Percentiles rank a stretch among this genome's conserved stretches.
These are phyloP conservation scores for Triplophysa siluroides DNA, from an alignment of 2,113 vertebrate species.

Conservation along the genomic window DNA sequence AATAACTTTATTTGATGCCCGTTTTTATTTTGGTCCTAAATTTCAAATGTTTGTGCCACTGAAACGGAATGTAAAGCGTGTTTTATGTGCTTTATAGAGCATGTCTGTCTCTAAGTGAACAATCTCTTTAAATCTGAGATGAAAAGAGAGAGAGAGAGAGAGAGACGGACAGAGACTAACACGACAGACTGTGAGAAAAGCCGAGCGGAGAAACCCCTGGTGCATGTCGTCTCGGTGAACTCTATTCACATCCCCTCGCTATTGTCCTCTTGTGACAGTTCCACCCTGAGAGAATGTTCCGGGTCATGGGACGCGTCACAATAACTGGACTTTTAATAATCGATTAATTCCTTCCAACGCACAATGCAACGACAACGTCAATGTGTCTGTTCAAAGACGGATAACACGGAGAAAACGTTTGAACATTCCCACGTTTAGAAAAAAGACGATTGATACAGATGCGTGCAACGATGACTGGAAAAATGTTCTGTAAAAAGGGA, in stretches of 20 bases:
- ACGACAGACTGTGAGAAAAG: constrained; percentile 54
- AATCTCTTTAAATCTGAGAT: not conserved
- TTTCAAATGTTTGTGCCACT: too few relatives aligned
- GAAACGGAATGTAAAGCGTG: too few relatives aligned
- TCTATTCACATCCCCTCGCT: constrained; percentile 24
- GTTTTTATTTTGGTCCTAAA: too few relatives aligned
- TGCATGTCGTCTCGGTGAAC: constrained; percentile 19
- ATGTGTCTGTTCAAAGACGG: constrained; percentile 26
- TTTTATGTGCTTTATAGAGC: too few relatives aligned
- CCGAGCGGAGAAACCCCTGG: not conserved
- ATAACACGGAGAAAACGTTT: constrained; percentile 4
- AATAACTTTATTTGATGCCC: too few relatives aligned
- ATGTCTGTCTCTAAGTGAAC: too few relatives aligned
- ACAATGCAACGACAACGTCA: constrained; percentile 44
- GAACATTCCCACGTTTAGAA: not conserved
- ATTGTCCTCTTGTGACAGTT: constrained; percentile 32
- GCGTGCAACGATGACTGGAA: not conserved
- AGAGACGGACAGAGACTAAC: not conserved
- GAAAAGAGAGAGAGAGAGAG: constrained; percentile 30
- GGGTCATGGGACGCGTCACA: constrained; percentile 53
- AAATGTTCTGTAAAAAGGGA: not conserved
- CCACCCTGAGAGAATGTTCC: constrained; percentile 42
- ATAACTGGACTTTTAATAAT: constrained; percentile 54
- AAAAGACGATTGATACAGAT: constrained; percentile 11
- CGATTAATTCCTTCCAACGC: constrained; percentile 58